These are phyloP conservation scores for Seladonia tumulorum DNA, from an alignment of 2,888 invertebrate genomes.

Conservation along the genomic window DNA sequence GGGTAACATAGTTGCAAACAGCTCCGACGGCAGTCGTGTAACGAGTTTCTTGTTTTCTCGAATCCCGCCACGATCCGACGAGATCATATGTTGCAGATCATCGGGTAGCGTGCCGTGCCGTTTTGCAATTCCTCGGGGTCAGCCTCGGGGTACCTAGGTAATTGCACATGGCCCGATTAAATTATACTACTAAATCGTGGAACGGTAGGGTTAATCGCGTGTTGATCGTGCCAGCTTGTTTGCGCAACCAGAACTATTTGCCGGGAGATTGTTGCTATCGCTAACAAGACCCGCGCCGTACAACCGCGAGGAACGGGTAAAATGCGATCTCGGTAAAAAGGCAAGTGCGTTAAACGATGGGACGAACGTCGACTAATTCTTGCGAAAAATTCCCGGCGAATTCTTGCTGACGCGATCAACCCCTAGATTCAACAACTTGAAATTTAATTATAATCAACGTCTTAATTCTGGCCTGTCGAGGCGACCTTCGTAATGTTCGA, in stretches of 20 bases:
- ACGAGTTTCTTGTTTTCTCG: constrained; percentile 15
- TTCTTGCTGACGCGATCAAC: neutral
- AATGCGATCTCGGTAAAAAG: neutral
- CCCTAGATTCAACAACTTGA: neutral
- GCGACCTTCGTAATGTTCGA: neutral
- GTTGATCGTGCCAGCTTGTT: constrained; percentile 39
- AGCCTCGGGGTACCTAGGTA: constrained; percentile 28
- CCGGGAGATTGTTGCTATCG: constrained; percentile 24
- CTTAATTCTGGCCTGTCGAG: neutral
- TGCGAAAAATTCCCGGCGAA: neutral
- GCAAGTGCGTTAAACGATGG: neutral
- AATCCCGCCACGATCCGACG: constrained; percentile 11
- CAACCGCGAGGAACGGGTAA: neutral
- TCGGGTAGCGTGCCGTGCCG: constrained; percentile 22
- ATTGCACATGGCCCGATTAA: constrained; percentile 55
- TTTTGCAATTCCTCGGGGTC: constrained; percentile 37
- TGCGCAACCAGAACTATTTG: constrained; percentile 24
- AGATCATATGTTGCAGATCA: constrained; percentile 39
- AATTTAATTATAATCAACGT: neutral
- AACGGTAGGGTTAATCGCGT: constrained; percentile 34
- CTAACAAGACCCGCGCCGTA: constrained; percentile 33
- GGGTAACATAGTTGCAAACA: constrained; percentile 24
- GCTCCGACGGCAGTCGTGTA: constrained; percentile 8
- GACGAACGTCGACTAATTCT: neutral
- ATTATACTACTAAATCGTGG: constrained; percentile 45